These are phyloP conservation scores for Psittacula derbiana DNA, from an alignment of 2,797 vertebrate genomes.

Conservation along the genomic window DNA sequence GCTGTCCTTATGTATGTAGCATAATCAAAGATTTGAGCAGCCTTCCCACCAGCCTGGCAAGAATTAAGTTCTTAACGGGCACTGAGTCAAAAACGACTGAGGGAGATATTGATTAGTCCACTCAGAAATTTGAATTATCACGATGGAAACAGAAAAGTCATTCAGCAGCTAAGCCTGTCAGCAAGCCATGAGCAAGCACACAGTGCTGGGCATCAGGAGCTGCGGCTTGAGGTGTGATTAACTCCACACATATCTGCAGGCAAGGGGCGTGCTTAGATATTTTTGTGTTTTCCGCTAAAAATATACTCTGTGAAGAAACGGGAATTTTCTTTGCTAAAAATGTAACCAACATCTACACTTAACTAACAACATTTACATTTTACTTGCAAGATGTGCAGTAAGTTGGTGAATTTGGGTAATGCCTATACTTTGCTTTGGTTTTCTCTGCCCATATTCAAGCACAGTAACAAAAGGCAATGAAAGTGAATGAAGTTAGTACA, in stretches of 20 bases:
- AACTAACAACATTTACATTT: neutral
- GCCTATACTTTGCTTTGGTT: neutral
- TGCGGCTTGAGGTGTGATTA: neutral
- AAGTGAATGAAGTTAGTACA: neutral
- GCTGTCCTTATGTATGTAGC: neutral
- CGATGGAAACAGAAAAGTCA: neutral
- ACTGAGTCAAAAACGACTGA: neutral
- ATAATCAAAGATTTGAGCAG: neutral
- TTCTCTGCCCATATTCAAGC: neutral
- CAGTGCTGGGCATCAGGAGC: neutral
- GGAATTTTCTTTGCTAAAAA: neutral
- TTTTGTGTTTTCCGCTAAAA: neutral
- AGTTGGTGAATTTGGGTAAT: neutral
- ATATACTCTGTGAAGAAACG: neutral
- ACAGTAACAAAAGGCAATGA: neutral
- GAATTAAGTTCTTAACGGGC: neutral
- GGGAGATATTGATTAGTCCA: conserved; percentile 6
- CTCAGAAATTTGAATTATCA: neutral
- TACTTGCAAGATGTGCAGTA: neutral
- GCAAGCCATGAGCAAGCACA: neutral
- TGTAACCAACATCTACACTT: neutral
- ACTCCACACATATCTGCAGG: neutral
- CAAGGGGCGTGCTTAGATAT: neutral
- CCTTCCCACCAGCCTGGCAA: neutral
- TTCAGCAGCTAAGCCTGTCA: neutral